Base-by-base conservation (phyloP, 2,113 vertebrate genomes). In the Protomyctophum bolini region DNA sequence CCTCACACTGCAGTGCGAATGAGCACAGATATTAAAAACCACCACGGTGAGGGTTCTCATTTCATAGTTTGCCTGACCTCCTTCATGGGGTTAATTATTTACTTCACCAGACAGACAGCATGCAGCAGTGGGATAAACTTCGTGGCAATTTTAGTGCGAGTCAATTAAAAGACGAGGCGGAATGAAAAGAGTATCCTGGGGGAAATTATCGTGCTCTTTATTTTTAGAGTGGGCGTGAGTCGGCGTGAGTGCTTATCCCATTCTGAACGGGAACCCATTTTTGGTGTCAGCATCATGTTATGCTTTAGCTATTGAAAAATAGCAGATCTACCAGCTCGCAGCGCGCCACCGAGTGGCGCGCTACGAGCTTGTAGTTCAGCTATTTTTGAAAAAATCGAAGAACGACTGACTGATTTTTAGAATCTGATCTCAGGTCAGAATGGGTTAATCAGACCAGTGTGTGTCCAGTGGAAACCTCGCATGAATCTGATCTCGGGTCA, bases 11-110 rank as follows among this genome's bases (percentile, higher is more conserved):
- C n/a, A n/a, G n/a, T 50, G 8, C 41, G 33, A 41, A 46, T 41
- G 33, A 41, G 33, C 33, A 61, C 7, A 76, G 81, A 61, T 77
- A 79, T 10, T 6, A 68, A 55, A 15, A 45, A 58, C 86, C 65
- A 58, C 86, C 65, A 8, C 73, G 68, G 70, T 45, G 58, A n/a
- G n/a, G 73, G 79, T 77, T 82, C 87, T 89, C 85, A 91, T 91
- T 89, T 86, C 79, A 79, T n/a, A n/a, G n/a, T 60, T 83, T 76
- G 76, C 78, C 80, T 86, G 88, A 89, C 87, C 90, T 86, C 88
- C 33, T 91, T 84, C 83, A 75, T 73, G 70, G 80, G 88, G 88
- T 89, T 91, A 91, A 91, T 91, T 90, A 89, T 91, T 91, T 89
- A 90, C 89, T 88, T 90, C 74, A 83, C n/a, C n/a, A n/a, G n/a